Percentiles rank a stretch among this genome's conserved stretches.
These are phyloP conservation scores for Bagarius yarrelli DNA, from an alignment of 2,113 vertebrate species.

Conservation along the genomic window DNA sequence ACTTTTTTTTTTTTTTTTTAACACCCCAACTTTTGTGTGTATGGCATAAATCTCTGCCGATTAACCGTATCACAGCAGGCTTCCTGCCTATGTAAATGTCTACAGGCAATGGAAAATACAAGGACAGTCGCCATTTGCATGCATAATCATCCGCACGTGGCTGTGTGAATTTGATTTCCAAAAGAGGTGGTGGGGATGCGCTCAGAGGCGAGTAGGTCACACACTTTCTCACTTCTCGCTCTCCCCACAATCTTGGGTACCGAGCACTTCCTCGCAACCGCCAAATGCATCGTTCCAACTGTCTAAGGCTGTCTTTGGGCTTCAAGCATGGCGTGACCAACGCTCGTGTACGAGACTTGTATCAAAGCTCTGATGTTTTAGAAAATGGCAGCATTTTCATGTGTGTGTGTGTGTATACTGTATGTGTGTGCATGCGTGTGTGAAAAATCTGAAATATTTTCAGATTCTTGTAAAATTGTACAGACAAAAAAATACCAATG, in stretches of 20 bases:
- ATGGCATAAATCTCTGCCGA: constrained; percentile 13
- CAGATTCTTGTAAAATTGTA: constrained; percentile 6
- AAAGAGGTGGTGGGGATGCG: constrained; percentile 59
- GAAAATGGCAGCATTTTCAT: not conserved
- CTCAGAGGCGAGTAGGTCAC: not conserved
- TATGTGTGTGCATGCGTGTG: constrained; percentile 26
- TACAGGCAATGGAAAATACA: constrained; percentile 71
- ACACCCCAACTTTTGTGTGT: not conserved
- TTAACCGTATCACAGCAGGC: constrained; percentile 41
- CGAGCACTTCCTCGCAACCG: not conserved
- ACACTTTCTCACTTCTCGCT: not conserved
- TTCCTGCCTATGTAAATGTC: constrained; percentile 67
- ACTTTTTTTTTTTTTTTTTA: not conserved
- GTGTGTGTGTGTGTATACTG: too few relatives aligned
- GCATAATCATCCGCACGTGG: constrained; percentile 54
- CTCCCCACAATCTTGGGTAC: constrained; percentile 1
- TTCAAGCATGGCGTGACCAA: not conserved
- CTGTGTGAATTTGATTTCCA: constrained; percentile 74
- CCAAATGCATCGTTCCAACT: constrained; percentile 1
- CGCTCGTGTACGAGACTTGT: not conserved
- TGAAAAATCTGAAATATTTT: not conserved
- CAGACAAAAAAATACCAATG: not conserved
- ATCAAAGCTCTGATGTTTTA: too few relatives aligned
- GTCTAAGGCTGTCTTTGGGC: not conserved
- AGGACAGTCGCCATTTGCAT: constrained; percentile 69